Percentiles rank a stretch among this genome's conserved stretches.
phyloP scores from a whole-genome alignment of 2,888 invertebrate species.

The Silvanus unidentatus region DNA sequence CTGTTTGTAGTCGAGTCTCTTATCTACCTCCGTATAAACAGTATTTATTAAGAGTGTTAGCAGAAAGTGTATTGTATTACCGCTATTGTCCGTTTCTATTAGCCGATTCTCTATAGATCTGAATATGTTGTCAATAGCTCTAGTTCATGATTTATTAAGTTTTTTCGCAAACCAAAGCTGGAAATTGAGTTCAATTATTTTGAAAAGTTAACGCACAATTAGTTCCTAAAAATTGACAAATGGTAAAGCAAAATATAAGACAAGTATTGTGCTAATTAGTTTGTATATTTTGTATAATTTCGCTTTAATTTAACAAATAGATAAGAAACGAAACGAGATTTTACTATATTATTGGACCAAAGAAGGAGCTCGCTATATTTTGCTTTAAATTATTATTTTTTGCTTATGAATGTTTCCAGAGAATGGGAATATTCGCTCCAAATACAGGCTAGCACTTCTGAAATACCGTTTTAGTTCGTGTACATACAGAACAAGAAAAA shows the following conservation, averaged over 20 bases:
- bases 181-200: no score
- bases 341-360: conserved; percentile 31
- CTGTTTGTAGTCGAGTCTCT: conserved; percentile 8
- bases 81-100: not conserved
- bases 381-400: conserved; percentile 43
- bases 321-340: no score
- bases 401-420: conserved; percentile 13
- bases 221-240: no score
- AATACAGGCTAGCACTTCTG: conserved; percentile 32
- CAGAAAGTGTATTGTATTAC: not conserved
- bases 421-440: conserved; percentile 9
- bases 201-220: no score
- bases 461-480: conserved; percentile 6
- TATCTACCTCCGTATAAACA: conserved; percentile 41
- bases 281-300: conserved; percentile 1
- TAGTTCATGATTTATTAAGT: no score
- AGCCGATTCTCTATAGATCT: no score
- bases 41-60: conserved; percentile 28
- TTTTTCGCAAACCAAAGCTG: no score
- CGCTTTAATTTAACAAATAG: not conserved
- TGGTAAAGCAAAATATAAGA: no score
- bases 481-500: no score
- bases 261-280: no score
- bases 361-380: conserved; percentile 45
- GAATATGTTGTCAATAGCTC: no score